Percentiles rank a stretch among this genome's conserved stretches.
phyloP scores from a whole-genome alignment of 2,113 vertebrate genomes.

The Limnothrissa miodon region DNA sequence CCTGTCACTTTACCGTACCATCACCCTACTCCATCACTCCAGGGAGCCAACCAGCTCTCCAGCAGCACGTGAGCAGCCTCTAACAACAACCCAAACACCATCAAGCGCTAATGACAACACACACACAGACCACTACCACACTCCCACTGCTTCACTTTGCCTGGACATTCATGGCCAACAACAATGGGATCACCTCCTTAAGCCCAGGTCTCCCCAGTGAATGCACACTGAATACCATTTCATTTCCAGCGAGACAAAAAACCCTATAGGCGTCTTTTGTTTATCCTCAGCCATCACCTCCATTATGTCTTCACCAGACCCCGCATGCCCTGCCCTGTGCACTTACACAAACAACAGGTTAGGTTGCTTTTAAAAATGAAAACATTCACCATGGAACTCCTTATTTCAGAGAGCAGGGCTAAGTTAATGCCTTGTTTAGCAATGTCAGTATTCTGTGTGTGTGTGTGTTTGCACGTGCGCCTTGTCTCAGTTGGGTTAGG shows the following conservation, averaged over 20 bases:
- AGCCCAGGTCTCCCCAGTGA: background rate
- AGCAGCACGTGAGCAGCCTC: background rate
- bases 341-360: background rate
- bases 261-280: background rate
- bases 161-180: no score
- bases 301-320: background rate
- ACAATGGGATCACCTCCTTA: no score
- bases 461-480: background rate
- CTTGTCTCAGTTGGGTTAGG: background rate
- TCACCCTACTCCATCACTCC: background rate
- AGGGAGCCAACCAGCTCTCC: background rate
- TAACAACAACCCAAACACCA: background rate
- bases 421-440: background rate
- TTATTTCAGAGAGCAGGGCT: background rate
- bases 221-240: background rate
- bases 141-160: background rate
- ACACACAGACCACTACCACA: background rate
- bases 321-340: background rate
- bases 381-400: no score
- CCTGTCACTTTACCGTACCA: background rate
- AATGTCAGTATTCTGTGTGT: background rate
- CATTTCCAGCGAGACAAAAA: background rate
- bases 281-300: background rate
- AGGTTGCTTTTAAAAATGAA: no score
- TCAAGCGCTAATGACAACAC: background rate